Percentiles rank a stretch among this genome's conserved stretches.
Evolutionary conservation across 1,140 invertebrate species (phyloP).

Genomic region (Drosophila sp.): DNA sequence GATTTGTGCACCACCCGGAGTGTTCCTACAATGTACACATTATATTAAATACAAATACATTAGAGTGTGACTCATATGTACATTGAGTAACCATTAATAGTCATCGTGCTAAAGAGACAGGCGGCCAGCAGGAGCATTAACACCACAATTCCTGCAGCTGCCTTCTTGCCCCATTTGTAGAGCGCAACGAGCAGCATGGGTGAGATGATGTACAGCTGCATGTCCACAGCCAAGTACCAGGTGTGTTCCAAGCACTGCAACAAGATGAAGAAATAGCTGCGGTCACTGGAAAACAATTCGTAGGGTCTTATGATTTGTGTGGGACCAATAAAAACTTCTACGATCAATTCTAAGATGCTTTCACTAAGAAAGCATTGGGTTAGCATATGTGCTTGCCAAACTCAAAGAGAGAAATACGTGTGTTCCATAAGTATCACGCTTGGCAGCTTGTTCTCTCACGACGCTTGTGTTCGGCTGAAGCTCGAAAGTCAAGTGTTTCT

Average conservation of each 20-base stretch:
- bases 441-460: too few relatives aligned
- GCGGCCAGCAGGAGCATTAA: slow-evolving; percentile 57
- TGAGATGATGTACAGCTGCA: slow-evolving; percentile 91
- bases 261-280: too few relatives aligned
- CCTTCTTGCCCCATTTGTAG: slow-evolving; percentile 86
- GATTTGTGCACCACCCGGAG: slow-evolving; percentile 4
- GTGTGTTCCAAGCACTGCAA: slow-evolving; percentile 93
- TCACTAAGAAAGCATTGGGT: too few relatives aligned
- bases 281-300: too few relatives aligned
- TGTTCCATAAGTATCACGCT: too few relatives aligned
- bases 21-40: not conserved
- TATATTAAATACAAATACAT: not conserved
- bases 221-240: slow-evolving; percentile 95
- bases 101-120: slow-evolving; percentile 58
- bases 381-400: too few relatives aligned
- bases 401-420: too few relatives aligned
- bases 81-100: slow-evolving; percentile 40
- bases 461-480: too few relatives aligned
- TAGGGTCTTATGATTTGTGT: too few relatives aligned
- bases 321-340: too few relatives aligned
- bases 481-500: too few relatives aligned
- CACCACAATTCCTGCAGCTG: slow-evolving; percentile 41
- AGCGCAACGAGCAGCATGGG: slow-evolving; percentile 89
- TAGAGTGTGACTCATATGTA: slow-evolving; percentile 1
- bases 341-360: too few relatives aligned